phyloP scores from a whole-genome alignment of 2,797 vertebrate species.

The Galago senegalensis region DNA sequence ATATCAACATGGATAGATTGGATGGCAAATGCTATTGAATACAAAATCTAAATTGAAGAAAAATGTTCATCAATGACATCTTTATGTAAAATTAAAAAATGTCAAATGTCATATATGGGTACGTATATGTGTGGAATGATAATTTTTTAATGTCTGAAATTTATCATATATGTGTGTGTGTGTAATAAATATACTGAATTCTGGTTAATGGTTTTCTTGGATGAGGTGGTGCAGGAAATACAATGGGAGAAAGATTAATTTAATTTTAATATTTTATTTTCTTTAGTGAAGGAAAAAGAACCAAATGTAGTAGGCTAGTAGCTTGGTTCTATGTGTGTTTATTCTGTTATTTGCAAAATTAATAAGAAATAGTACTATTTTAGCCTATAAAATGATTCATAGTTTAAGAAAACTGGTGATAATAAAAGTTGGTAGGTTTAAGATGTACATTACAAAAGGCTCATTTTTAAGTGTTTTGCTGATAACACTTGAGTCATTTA shows the following conservation, averaged over 20 bases:
- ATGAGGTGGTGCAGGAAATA: background rate
- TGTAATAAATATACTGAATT: background rate
- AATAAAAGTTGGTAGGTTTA: slow-evolving; percentile 23
- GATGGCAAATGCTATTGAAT: slow-evolving; percentile 36
- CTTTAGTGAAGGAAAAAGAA: slow-evolving; percentile 13
- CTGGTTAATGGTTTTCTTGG: background rate
- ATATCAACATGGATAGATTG: background rate
- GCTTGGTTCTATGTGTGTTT: background rate
- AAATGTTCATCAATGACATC: slow-evolving; percentile 14
- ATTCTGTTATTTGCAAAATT: slow-evolving; percentile 21
- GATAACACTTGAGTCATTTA: slow-evolving; percentile 5
- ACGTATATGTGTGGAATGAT: background rate
- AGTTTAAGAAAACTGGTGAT: background rate
- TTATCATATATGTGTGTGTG: background rate
- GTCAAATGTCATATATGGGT: background rate
- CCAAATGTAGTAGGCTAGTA: background rate
- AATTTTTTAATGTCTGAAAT: background rate
- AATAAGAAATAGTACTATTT: slow-evolving; percentile 13
- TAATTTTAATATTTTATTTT: slow-evolving; percentile 39
- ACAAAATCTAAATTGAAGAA: background rate
- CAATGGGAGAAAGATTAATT: slow-evolving; percentile 13
- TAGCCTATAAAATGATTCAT: background rate
- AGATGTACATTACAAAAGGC: background rate
- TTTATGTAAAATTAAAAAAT: slow-evolving; percentile 1
- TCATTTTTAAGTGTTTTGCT: slow-evolving; percentile 14